Evolutionary conservation across 2,888 invertebrate genomes (phyloP).

Genomic region (Nephrotoma guestfalica): DNA sequence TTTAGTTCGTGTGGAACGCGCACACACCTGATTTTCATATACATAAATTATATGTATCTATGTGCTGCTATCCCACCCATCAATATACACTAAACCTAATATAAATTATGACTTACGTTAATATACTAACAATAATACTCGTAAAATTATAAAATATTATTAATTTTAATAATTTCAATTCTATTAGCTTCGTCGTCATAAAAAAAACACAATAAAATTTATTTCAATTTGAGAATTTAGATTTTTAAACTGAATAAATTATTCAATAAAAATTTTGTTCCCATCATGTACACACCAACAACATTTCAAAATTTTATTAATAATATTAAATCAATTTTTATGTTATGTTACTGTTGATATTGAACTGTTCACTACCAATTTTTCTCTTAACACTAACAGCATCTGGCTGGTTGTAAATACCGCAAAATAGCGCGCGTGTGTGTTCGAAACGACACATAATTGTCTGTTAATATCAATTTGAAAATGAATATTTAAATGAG

Average conservation of each 20-base stretch:
- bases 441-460: not conserved
- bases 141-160: not conserved
- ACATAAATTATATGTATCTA: not conserved
- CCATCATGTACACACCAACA: not conserved
- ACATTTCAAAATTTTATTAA: not conserved
- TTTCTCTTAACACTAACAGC: not conserved
- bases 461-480: not conserved
- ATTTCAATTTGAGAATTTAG: not conserved
- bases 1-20: not conserved
- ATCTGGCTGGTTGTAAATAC: not conserved
- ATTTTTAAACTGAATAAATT: not conserved
- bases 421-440: not conserved
- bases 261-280: not conserved
- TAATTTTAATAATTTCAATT: not conserved
- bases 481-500: not conserved
- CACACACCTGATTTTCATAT: not conserved
- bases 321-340: not conserved
- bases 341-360: not conserved
- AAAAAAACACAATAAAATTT: not conserved
- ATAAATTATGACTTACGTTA: not conserved
- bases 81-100: not conserved
- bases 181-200: not conserved
- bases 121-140: not conserved
- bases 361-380: not conserved
- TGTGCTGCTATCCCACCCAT: not conserved